A percentile compares a stretch with the other conserved stretches of the same genome.
phyloP scores from a whole-genome alignment of 2,888 invertebrate genomes.

The Coenonympha arcania region DNA sequence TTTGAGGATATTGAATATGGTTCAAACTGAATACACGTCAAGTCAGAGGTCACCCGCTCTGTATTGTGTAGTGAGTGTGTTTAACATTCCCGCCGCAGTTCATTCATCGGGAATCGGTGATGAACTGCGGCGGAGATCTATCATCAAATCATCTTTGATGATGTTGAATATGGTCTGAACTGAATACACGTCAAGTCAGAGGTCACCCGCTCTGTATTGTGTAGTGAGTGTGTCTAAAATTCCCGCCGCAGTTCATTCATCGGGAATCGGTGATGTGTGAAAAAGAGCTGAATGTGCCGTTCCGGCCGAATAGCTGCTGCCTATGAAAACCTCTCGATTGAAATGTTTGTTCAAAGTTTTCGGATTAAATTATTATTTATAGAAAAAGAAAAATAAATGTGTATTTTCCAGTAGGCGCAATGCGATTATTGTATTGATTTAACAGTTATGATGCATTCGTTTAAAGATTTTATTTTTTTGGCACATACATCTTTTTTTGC shows the following conservation, averaged over 20 bases:
- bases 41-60: slow-evolving; percentile 6
- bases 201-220: slow-evolving; percentile 12
- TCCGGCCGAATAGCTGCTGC: slow-evolving; percentile 48
- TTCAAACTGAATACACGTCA: not conserved
- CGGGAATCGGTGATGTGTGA: slow-evolving; percentile 48
- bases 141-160: too few species aligned
- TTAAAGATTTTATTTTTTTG: not conserved
- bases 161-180: not conserved
- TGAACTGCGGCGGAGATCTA: too few species aligned
- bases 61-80: slow-evolving; percentile 12
- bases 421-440: slow-evolving; percentile 4
- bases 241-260: slow-evolving; percentile 56
- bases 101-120: too few species aligned
- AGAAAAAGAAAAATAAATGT: slow-evolving; percentile 3
- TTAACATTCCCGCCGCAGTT: too few species aligned
- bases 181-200: slow-evolving; percentile 4
- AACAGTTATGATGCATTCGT: not conserved
- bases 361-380: slow-evolving; percentile 6
- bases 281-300: slow-evolving; percentile 59
- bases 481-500: too few species aligned
- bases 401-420: not conserved
- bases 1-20: too few species aligned
- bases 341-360: slow-evolving; percentile 51
- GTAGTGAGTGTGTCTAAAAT: slow-evolving; percentile 36
- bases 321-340: slow-evolving; percentile 52